A percentile compares a stretch with the other conserved stretches of the same genome.
phyloP scores from a whole-genome alignment of 2,113 vertebrate genomes.

The Scolopax mira region DNA sequence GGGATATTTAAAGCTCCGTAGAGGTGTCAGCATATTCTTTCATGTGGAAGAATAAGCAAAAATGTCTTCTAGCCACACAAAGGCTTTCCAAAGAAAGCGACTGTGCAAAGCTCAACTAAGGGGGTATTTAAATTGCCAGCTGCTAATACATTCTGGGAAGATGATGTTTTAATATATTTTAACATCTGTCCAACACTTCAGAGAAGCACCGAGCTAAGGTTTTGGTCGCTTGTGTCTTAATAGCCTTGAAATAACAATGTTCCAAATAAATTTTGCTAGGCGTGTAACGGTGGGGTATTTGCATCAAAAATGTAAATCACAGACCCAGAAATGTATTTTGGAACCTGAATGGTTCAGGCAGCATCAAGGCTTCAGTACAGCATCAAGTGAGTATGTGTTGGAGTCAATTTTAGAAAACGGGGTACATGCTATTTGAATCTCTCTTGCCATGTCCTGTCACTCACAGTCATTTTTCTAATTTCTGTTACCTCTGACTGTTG shows the following conservation, averaged over 20 bases:
- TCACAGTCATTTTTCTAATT: neutral
- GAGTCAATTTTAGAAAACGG: neutral
- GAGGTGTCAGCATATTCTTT: neutral
- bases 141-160: neutral
- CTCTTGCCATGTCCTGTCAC: neutral
- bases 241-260: neutral
- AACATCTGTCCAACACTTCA: slow-evolving; percentile 6
- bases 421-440: neutral
- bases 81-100: neutral
- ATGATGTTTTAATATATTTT: neutral
- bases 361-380: neutral
- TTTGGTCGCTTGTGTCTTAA: neutral
- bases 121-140: neutral
- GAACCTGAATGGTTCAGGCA: neutral
- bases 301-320: neutral
- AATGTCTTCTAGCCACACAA: neutral
- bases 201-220: neutral
- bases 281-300: neutral
- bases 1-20: neutral
- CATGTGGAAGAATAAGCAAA: neutral
- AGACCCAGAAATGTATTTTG: neutral
- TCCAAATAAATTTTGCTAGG: neutral
- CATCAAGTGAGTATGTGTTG: neutral
- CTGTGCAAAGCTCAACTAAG: neutral
- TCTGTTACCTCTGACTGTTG: neutral